Evolutionary conservation across 2,888 invertebrate genomes (phyloP).

Genomic region (Osedax fenrisi): DNA sequence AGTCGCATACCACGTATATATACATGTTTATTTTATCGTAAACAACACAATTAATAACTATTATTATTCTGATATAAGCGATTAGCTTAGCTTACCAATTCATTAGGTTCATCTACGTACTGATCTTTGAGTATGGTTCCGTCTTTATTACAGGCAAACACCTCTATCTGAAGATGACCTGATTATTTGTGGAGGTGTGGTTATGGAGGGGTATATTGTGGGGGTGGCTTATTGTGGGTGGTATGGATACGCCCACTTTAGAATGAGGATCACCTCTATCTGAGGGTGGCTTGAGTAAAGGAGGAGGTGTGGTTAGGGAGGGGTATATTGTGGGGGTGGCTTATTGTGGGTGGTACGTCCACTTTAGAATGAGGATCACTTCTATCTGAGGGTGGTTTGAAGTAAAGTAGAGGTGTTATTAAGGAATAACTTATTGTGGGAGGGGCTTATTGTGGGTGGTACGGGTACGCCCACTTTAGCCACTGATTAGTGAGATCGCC

Average conservation of each 20-base stretch:
- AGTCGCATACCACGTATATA: not conserved
- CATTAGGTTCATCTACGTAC: conserved; percentile 53
- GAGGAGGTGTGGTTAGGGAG: not conserved
- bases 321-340: not conserved
- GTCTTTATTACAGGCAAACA: conserved; percentile 52
- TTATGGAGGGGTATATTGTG: not conserved
- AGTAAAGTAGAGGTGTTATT: not conserved
- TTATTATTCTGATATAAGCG: no score
- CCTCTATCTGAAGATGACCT: conserved; percentile 46
- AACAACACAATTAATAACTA: not conserved
- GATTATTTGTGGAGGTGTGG: not conserved
- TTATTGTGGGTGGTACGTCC: no score
- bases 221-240: no score
- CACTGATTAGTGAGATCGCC: no score
- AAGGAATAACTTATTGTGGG: not conserved
- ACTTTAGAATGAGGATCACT: no score
- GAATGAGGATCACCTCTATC: no score
- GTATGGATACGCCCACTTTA: no score
- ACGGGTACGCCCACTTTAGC: no score
- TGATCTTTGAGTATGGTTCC: conserved; percentile 52
- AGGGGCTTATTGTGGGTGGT: no score
- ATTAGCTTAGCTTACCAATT: conserved; percentile 50
- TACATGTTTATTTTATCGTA: not conserved
- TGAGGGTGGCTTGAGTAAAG: no score
- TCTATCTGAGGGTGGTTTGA: no score